Evolutionary conservation across 92 coral and sea anemone species (phyloP), one percentile per base, ranked within the genome.

Genomic region (Zoanthus sociatus): DNA sequence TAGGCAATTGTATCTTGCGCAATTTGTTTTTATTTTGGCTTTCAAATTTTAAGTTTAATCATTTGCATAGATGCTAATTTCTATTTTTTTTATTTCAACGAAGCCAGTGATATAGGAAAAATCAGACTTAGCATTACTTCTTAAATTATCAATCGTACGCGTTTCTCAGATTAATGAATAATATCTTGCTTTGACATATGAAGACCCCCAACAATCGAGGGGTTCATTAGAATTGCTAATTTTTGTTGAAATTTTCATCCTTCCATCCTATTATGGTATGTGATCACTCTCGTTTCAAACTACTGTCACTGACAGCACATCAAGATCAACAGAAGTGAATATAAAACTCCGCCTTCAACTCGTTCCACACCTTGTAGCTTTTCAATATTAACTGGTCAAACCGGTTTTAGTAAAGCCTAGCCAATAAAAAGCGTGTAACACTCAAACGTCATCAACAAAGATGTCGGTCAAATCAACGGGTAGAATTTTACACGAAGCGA

Each of bases 401-500:
- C 85, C 85, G 85, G 85, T 81, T 81, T 81, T 66, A 0, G 47
- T 0, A 66, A 17, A 11, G 17, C 6, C 30, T 12, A 81, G 13
- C 85, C 85, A 81, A 81, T 81, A 58, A 81, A 81, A 81, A 66
- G 11, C 63, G 71, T 63, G 85, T 75, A 67, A 74, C 75, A 44
- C n/a, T 13, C 31, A 7, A 74, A 81, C 85, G 85, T 81, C 85
- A 81, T 81, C 85, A 81, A 81, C 85, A 81, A 81, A 81, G 85
- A 81, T 81, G 85, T 81, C 85, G 85, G 76, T 81, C 85, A 54
- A 81, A 48, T 81, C 26, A 81, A 81, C 85, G 85, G 76, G 85
- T 81, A 74, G 85, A 67, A 81, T 58, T 64, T 63, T 79, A 37
- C 73, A 44, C 61, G 85, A 81, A 81, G 73, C 73, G 32, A 16